A percentile compares a stretch with the other conserved stretches of the same genome.
These are phyloP conservation scores for Nestor notabilis DNA, from an alignment of 2,113 vertebrate genomes.

Conservation along the genomic window DNA sequence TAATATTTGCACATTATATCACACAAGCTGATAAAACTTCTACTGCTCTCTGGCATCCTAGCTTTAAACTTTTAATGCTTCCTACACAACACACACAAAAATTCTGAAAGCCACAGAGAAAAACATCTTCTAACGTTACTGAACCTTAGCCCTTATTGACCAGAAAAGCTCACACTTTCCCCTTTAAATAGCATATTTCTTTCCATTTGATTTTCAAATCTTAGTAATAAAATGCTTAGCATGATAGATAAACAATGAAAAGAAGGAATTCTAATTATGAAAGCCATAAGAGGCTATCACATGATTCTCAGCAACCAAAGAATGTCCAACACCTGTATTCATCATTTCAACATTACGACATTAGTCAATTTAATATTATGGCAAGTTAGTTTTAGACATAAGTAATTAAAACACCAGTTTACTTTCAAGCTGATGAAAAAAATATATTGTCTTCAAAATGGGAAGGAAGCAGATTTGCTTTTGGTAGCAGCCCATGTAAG, in stretches of 20 bases:
- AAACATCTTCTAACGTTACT: not conserved
- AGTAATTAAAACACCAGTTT: not conserved
- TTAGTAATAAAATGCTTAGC: not conserved
- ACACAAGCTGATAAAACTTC: not conserved
- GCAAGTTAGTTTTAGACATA: not conserved
- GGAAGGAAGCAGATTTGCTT: not conserved
- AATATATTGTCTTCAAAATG: not conserved
- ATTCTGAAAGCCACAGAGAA: not conserved
- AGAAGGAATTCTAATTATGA: not conserved
- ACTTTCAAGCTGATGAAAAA: not conserved
- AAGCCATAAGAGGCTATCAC: not conserved
- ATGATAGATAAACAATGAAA: not conserved
- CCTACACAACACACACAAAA: not conserved
- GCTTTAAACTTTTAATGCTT: not conserved
- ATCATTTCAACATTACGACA: not conserved
- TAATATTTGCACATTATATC: not conserved
- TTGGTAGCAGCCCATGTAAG: not conserved
- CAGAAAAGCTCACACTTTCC: not conserved
- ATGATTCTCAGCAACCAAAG: not conserved
- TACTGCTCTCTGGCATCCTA: not conserved
- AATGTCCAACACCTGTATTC: not conserved
- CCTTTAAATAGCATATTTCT: not conserved
- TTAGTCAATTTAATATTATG: not conserved
- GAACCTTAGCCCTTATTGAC: not conserved
- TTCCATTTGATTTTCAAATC: not conserved